phyloP scores from a whole-genome alignment of 2,113 vertebrate genomes.

The Gnathonemus echidnorhynchus region DNA sequence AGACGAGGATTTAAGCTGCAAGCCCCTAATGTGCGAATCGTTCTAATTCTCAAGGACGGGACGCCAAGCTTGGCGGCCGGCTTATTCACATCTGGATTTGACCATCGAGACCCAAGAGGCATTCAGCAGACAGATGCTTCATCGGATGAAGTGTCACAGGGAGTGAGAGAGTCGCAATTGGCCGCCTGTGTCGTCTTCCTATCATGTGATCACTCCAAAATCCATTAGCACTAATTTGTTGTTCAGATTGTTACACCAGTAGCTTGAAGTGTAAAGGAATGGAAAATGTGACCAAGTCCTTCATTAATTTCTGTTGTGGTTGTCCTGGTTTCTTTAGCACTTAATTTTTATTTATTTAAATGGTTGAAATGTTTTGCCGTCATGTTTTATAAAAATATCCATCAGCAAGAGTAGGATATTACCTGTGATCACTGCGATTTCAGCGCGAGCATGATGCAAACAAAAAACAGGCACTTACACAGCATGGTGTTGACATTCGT shows the following conservation, averaged over 20 bases:
- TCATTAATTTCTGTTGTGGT: neutral
- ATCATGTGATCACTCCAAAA: neutral
- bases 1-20: neutral
- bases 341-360: neutral
- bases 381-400: neutral
- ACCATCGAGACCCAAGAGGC: neutral
- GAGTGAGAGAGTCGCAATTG: neutral
- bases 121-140: neutral
- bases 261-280: neutral
- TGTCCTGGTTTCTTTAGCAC: neutral
- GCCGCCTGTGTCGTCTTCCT: neutral
- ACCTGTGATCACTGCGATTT: neutral
- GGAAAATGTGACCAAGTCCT: neutral
- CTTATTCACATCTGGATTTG: neutral
- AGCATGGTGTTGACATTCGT: neutral
- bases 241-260: neutral
- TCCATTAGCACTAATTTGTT: neutral
- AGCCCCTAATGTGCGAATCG: neutral
- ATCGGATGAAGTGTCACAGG: neutral
- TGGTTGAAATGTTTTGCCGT: neutral
- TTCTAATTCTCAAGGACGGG: neutral
- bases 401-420: neutral
- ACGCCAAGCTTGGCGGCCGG: neutral
- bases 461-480: neutral
- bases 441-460: neutral